Percentiles rank a stretch among this genome's conserved stretches.
These are phyloP conservation scores for Tetramorium simillimum DNA, from an alignment of 1,140 invertebrate genomes.

Conservation along the genomic window DNA sequence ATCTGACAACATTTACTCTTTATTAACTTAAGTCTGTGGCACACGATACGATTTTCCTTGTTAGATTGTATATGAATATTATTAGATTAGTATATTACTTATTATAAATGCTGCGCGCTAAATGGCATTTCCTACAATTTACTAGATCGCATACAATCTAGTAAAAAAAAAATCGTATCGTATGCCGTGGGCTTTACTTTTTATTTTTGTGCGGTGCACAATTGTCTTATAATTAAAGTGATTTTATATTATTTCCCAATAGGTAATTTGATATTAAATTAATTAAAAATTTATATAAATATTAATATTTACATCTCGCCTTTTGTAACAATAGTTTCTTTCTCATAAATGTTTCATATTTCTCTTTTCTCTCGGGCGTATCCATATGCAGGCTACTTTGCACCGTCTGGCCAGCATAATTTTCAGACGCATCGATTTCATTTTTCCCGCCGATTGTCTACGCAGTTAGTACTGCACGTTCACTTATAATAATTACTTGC, in stretches of 20 bases:
- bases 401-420: not conserved
- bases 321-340: not conserved
- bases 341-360: conserved; percentile 21
- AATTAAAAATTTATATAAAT: not conserved
- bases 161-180: too few species aligned
- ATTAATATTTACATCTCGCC: not conserved
- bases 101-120: too few species aligned
- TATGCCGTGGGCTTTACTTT: too few species aligned
- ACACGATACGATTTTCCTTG: too few species aligned
- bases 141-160: too few species aligned
- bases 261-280: not conserved
- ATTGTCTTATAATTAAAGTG: conserved; percentile 15
- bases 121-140: too few species aligned
- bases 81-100: too few species aligned
- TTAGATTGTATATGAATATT: too few species aligned
- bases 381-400: not conserved
- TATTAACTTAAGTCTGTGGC: too few species aligned
- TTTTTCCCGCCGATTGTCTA: conserved; percentile 18
- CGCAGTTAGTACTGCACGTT: not conserved
- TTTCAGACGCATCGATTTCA: conserved; percentile 28
- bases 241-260: not conserved
- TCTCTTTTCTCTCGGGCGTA: not conserved
- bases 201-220: not conserved
- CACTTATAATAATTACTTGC: conserved; percentile 43
- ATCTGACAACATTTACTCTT: not conserved